phyloP scores from a whole-genome alignment of 35 echinoderm and acorn worm species.

The Heliocidaris tuberculata region DNA sequence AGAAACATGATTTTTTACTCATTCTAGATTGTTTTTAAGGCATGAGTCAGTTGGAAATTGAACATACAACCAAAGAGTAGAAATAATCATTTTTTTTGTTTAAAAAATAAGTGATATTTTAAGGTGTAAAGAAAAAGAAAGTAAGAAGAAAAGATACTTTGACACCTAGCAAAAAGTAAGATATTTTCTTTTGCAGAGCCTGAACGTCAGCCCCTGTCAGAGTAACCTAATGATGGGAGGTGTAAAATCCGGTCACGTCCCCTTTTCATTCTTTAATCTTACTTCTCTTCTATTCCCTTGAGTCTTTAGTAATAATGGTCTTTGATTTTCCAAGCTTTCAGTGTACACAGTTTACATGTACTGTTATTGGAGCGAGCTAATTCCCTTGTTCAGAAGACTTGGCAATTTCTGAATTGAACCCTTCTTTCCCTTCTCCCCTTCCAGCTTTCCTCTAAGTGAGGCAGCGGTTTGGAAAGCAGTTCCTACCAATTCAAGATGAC shows the following conservation, averaged over 20 bases:
- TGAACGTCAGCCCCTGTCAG: background rate
- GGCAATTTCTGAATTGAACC: slow-evolving; percentile 29
- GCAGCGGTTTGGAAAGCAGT: slow-evolving; percentile 9
- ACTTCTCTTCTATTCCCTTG: background rate
- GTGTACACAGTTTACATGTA: slow-evolving; percentile 31
- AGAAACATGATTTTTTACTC: too few species aligned
- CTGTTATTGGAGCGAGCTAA: slow-evolving; percentile 17
- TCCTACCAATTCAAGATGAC: slow-evolving; percentile 42
- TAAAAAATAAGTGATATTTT: background rate
- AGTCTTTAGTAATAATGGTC: background rate
- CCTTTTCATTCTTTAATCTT: background rate
- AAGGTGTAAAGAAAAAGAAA: background rate
- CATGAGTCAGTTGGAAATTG: too few species aligned
- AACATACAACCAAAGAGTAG: too few species aligned
- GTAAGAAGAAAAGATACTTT: background rate
- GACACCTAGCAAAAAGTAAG: background rate
- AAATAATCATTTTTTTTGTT: background rate
- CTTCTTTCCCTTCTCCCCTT: background rate
- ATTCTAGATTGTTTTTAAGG: too few species aligned
- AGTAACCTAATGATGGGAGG: background rate
- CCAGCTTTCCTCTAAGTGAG: background rate
- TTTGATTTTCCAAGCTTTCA: background rate
- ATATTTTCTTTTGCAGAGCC: background rate
- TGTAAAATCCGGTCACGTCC: background rate
- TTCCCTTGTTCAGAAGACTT: slow-evolving; percentile 21